A percentile compares a stretch with the other conserved stretches of the same genome.
Evolutionary conservation across 2,113 vertebrate genomes (phyloP).

Genomic region (Eolophus roseicapilla): DNA sequence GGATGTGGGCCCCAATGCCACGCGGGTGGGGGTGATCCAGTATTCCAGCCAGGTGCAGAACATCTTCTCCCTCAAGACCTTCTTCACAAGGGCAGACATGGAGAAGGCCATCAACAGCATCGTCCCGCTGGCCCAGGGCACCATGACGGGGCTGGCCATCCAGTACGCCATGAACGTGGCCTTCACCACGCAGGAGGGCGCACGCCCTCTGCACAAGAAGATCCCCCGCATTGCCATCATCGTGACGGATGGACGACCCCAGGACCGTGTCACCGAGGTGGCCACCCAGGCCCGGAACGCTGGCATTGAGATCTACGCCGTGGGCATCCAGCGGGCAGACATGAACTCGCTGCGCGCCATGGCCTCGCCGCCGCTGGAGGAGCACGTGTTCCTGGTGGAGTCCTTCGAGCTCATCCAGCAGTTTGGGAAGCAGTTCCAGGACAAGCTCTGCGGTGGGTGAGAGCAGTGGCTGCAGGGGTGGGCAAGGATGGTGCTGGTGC

Average conservation of each 20-base stretch:
- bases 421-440: constrained; percentile 92
- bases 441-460: constrained; percentile 90
- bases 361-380: constrained; percentile 89
- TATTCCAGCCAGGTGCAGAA: constrained; percentile 98
- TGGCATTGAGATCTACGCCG: constrained; percentile 93
- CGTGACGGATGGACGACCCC: constrained; percentile 93
- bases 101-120: constrained; percentile 88
- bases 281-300: constrained; percentile 85
- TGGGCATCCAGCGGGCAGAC: constrained; percentile 93
- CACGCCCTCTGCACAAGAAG: constrained; percentile 75
- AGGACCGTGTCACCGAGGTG: constrained; percentile 93
- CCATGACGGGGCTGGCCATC: constrained; percentile 97
- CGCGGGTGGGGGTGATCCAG: constrained; percentile 92
- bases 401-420: constrained; percentile 94
- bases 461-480: fast-evolving
- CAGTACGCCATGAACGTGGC: constrained; percentile 90
- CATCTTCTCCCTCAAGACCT: constrained; percentile 89
- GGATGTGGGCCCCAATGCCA: constrained; percentile 84
- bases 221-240: constrained; percentile 89
- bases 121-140: constrained; percentile 91
- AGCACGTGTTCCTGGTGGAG: constrained; percentile 96
- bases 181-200: constrained; percentile 85
- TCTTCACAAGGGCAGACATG: constrained; percentile 78
- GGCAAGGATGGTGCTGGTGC: not conserved
- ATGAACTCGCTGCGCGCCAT: constrained; percentile 92